Evolutionary conservation across 92 coral and sea anemone genomes (phyloP).

Genomic region (Parazoanthus atlanticus): DNA sequence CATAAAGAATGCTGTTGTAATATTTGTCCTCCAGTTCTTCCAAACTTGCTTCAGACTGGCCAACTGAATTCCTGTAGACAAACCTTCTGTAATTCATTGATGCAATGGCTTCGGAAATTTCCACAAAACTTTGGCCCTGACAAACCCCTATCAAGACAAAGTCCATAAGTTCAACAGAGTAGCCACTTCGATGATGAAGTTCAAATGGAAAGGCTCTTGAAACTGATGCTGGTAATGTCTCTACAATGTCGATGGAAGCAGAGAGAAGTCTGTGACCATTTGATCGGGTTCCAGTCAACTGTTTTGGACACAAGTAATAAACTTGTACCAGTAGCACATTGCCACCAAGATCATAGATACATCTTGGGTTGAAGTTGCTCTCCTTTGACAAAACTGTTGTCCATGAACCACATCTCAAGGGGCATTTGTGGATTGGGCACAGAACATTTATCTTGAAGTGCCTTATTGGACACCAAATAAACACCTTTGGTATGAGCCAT

Average conservation of each 20-base stretch:
- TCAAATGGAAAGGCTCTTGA: slow-evolving; percentile 67
- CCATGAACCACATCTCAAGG: slow-evolving; percentile 66
- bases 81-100: slow-evolving; percentile 69
- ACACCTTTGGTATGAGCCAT: slow-evolving; percentile 68
- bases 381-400: slow-evolving; percentile 54
- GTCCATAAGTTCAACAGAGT: slow-evolving; percentile 69
- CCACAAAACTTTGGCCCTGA: slow-evolving; percentile 76
- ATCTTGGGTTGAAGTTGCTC: slow-evolving; percentile 73
- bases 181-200: slow-evolving; percentile 76
- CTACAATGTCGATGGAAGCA: slow-evolving; percentile 74
- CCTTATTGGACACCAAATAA: slow-evolving; percentile 81
- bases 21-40: slow-evolving; percentile 48
- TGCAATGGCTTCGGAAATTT: slow-evolving; percentile 65
- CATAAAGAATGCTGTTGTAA: slow-evolving; percentile 59
- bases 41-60: slow-evolving; percentile 27
- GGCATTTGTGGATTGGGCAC: slow-evolving; percentile 72
- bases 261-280: slow-evolving; percentile 71
- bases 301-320: slow-evolving; percentile 50
- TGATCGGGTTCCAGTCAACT: slow-evolving; percentile 46
- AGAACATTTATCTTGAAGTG: slow-evolving; percentile 51
- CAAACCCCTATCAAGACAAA: slow-evolving; percentile 64
- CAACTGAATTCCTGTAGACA: slow-evolving; percentile 62
- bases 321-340: slow-evolving; percentile 73
- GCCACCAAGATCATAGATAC: slow-evolving; percentile 80
- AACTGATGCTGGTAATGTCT: slow-evolving; percentile 57